Conservation (phyloP, 2,888 invertebrate species). For the Parnassius orleans region DNA sequence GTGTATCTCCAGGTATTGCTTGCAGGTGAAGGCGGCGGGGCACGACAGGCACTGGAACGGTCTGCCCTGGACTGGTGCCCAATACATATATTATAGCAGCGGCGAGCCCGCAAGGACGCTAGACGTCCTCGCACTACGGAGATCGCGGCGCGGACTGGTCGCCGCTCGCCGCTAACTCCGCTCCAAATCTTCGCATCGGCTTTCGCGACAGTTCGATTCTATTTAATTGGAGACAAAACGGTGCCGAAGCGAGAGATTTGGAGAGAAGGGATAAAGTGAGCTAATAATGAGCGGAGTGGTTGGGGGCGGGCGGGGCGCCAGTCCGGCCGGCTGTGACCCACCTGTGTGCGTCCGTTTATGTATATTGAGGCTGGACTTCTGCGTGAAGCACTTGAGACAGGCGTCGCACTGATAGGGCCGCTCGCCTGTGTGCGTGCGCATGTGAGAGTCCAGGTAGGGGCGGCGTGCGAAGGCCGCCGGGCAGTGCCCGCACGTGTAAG, state of each 20-base stretch:
- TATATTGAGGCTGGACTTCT: constrained; percentile 90
- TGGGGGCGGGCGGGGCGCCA: constrained; percentile 68
- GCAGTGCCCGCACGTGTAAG: constrained; percentile 72
- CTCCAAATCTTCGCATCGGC: constrained; percentile 51
- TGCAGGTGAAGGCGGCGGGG: constrained; percentile 81
- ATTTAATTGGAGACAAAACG: constrained; percentile 4
- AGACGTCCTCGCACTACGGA: constrained; percentile 71
- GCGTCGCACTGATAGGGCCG: constrained; percentile 85
- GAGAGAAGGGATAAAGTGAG: constrained; percentile 48
- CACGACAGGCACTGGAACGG: constrained; percentile 83
- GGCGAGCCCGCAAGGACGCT: constrained; percentile 70
- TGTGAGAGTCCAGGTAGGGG: constrained; percentile 77
- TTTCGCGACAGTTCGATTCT: constrained; percentile 20
- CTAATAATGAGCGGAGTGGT: constrained; percentile 38
- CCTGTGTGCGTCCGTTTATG: constrained; percentile 89
- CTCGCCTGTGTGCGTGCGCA: constrained; percentile 82
- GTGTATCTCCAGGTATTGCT: constrained; percentile 83
- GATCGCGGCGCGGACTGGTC: constrained; percentile 74
- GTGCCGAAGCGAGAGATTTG: constrained; percentile 24
- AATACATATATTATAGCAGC: constrained; percentile 78
- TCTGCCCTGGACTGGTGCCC: constrained; percentile 81
- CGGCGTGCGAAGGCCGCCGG: constrained; percentile 75
- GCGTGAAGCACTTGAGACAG: constrained; percentile 89
- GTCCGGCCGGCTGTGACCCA: constrained; percentile 77
- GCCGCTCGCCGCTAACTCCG: constrained; percentile 66